Evolutionary conservation across 2,797 vertebrate species (phyloP), one percentile per base, ranked within the genome.

Genomic region (Poeciliopsis turneri): DNA sequence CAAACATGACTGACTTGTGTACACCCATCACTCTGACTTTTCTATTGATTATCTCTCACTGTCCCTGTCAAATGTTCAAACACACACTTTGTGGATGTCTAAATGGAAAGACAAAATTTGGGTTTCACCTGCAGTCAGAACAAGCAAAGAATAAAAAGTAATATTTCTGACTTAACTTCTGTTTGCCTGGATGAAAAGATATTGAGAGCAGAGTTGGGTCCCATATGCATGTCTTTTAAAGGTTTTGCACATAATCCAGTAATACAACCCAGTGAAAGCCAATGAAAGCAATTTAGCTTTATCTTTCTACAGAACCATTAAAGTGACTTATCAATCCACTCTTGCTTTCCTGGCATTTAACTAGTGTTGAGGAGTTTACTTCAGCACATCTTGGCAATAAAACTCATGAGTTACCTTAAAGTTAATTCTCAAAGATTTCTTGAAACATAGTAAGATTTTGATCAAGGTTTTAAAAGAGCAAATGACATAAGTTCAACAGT

Each of bases 381-480:
- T 75, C 61, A 84, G 88, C 87, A 84, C 73, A 84, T 85, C 78
- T 86, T 45, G 53, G 82, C 70, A 78, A 46, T 46, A 78, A 81
- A 8, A 74, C 81, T 77, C 49, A 51, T 77, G 82, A 88, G 69
- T 86, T 78, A 87, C 47, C 23, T 78, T 43, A 61, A 64, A 73
- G 41, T 73, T 43, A 46, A 47, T 49, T 53, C 49, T 74, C 39
- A 71, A 51, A 84, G 47, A 59, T 45, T 83, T 80, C 51, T 49
- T 49, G 82, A 77, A 82, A 77, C 55, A 84, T 83, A 13, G 81
- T 81, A 82, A 80, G 66, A 85, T 82, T 59, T 73, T 49, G 57
- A 83, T 59, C 88, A 86, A 86, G n/a, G 84, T 77, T 83, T 79
- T 80, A 74, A 91, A 88, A 88, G 61, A 74, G 30, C 30, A 71